These are phyloP conservation scores for Brachypodius melanocephalos DNA, from an alignment of 2,113 vertebrate species.

Conservation along the genomic window DNA sequence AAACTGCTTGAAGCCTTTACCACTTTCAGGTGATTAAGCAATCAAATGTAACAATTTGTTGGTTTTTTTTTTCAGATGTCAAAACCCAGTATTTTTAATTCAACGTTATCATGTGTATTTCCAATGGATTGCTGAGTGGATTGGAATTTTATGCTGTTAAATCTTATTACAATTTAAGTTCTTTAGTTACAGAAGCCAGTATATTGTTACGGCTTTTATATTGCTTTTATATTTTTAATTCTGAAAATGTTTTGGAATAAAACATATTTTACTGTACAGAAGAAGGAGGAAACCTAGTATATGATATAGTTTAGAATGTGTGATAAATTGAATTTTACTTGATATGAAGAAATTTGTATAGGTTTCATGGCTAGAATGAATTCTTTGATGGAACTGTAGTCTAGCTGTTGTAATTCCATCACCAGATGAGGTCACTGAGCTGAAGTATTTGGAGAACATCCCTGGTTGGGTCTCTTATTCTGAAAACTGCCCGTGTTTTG, in stretches of 20 bases:
- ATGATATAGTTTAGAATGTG: neutral
- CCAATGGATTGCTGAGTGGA: neutral
- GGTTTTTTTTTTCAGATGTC: neutral
- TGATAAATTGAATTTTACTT: neutral
- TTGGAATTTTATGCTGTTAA: neutral
- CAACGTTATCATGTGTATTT: neutral
- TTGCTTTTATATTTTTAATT: neutral
- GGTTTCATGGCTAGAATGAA: neutral
- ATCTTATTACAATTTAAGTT: neutral
- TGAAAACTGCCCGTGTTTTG: neutral
- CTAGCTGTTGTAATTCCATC: neutral
- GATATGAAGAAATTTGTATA: neutral
- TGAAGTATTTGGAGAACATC: neutral
- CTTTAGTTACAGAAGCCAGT: neutral
- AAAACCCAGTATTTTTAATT: neutral
- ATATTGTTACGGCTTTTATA: neutral
- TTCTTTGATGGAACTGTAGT: neutral
- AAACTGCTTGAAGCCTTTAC: neutral
- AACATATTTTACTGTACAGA: neutral
- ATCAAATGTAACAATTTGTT: neutral
- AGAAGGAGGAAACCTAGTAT: neutral
- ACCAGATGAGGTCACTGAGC: neutral
- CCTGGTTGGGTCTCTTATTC: neutral
- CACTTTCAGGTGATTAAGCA: neutral
- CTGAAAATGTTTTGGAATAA: neutral